Evolutionary conservation across 2,797 vertebrate genomes (phyloP).

Genomic region (Artibeus lituratus): DNA sequence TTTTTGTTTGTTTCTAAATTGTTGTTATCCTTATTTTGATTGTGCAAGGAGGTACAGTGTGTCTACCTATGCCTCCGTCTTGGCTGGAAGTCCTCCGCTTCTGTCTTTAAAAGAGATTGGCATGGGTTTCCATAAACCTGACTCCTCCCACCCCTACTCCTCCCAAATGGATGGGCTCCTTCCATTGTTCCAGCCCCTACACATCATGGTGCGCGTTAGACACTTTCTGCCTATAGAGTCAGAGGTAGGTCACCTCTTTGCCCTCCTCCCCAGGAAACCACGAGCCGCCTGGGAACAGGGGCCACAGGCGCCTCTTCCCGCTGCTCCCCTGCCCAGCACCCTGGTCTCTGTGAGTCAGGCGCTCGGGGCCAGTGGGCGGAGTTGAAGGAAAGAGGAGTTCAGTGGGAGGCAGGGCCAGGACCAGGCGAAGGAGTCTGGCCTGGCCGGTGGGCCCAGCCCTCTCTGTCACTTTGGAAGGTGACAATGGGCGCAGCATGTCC

Average conservation of each 20-base stretch:
- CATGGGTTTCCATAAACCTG: not conserved
- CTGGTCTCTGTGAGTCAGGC: not conserved
- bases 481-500: not conserved
- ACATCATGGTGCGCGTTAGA: fast-evolving
- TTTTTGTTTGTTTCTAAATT: too few species aligned
- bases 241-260: not conserved
- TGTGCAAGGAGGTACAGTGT: too few species aligned
- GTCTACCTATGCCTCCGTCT: too few species aligned
- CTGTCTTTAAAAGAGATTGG: not conserved
- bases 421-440: not conserved
- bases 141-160: not conserved
- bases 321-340: not conserved
- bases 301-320: not conserved
- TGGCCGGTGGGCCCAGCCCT: fast-evolving
- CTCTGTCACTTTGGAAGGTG: not conserved
- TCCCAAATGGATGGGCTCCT: not conserved
- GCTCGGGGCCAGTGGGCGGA: not conserved
- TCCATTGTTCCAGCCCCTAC: not conserved
- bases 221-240: not conserved
- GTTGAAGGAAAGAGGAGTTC: not conserved
- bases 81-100: not conserved
- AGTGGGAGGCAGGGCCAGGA: not conserved
- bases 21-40: too few species aligned
- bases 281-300: not conserved
- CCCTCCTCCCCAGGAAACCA: not conserved